Conservation (phyloP, 2,888 invertebrate genomes). For the Lucinisca nassula region DNA sequence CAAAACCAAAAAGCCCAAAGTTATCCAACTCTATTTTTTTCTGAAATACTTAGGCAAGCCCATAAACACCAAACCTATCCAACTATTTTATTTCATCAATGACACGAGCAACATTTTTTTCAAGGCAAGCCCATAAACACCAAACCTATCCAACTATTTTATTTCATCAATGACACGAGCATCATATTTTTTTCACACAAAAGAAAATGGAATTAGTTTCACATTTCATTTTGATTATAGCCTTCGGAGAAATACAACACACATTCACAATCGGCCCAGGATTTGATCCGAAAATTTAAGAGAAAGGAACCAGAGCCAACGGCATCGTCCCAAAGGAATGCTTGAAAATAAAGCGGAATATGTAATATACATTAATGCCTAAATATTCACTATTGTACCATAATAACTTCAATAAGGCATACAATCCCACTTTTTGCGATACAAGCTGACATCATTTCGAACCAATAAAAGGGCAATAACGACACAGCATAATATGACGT, state of each 20-base stretch:
- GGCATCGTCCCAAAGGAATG: not conserved
- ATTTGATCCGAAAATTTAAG: not conserved
- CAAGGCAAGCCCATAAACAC: not conserved
- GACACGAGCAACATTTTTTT: not conserved
- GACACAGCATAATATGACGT: too few relatives aligned
- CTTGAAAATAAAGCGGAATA: not conserved
- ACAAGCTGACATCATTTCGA: too few relatives aligned
- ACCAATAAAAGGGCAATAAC: too few relatives aligned
- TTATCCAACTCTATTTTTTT: too few relatives aligned
- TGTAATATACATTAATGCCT: constrained; percentile 22
- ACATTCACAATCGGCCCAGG: not conserved
- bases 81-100: too few relatives aligned
- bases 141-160: constrained; percentile 12
- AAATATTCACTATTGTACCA: constrained; percentile 2
- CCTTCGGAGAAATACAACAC: not conserved
- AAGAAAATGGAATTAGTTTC: constrained; percentile 9
- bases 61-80: too few relatives aligned
- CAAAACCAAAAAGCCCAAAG: too few relatives aligned
- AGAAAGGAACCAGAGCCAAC: not conserved
- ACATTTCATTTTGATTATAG: not conserved
- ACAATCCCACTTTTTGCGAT: too few relatives aligned
- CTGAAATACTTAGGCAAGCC: not conserved
- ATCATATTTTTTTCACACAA: not conserved
- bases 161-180: not conserved
- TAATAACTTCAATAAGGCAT: not conserved